Conservation (phyloP, 2,888 invertebrate species). For the Ecdyonurus torrentis region DNA sequence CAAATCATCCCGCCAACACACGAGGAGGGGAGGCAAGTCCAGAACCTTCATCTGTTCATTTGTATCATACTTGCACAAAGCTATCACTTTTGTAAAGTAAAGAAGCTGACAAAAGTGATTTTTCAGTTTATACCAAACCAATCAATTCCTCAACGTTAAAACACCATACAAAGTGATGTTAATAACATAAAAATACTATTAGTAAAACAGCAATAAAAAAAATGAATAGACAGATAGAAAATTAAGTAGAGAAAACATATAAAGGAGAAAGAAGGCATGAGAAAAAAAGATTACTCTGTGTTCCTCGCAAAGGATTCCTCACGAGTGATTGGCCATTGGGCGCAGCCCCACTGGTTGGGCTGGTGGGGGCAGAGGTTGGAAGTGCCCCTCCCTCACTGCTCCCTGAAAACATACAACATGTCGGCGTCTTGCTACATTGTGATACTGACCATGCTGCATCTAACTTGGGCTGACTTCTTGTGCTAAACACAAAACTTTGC, state of each 20-base stretch:
- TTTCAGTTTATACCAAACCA: too few relatives aligned
- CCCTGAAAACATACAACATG: conserved; percentile 37
- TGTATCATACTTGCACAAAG: too few relatives aligned
- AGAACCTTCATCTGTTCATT: neutral
- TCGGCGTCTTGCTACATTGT: neutral
- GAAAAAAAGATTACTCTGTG: conserved; percentile 48
- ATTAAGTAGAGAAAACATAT: neutral
- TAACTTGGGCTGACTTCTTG: neutral
- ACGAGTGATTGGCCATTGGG: conserved; percentile 30
- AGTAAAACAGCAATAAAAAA: too few relatives aligned
- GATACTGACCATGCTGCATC: neutral
- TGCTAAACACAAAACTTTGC: neutral
- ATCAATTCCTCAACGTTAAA: too few relatives aligned
- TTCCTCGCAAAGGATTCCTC: conserved; percentile 63
- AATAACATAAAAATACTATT: too few relatives aligned
- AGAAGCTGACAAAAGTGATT: too few relatives aligned
- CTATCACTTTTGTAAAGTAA: too few relatives aligned
- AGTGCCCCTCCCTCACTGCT: conserved; percentile 38
- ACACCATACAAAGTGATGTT: too few relatives aligned
- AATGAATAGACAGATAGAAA: too few relatives aligned
- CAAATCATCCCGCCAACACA: conserved; percentile 15
- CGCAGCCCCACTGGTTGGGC: conserved; percentile 20
- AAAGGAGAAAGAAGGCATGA: conserved; percentile 8
- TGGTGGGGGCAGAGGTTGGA: conserved; percentile 31
- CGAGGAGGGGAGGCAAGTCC: neutral